A percentile compares a stretch with the other conserved stretches of the same genome.
Conservation (phyloP, 2,113 vertebrate genomes). For the Pachyramphus minor region DNA sequence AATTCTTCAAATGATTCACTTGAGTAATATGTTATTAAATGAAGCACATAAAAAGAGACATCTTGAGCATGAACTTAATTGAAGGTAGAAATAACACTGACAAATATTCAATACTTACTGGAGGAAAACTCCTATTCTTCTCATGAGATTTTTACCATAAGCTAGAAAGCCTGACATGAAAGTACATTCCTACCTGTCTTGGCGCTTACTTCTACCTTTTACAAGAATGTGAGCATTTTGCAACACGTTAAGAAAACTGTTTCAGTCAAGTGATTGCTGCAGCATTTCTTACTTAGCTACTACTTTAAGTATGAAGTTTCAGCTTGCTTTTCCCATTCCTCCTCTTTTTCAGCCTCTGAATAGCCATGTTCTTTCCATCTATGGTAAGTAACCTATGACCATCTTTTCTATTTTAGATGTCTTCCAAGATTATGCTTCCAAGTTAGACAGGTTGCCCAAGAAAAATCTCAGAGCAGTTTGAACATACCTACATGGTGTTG, state of each 20-base stretch:
- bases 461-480: neutral
- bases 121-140: neutral
- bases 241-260: neutral
- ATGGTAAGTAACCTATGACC: neutral
- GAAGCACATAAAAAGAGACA: neutral
- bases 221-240: neutral
- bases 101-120: neutral
- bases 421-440: neutral
- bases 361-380: neutral
- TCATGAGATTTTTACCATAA: neutral
- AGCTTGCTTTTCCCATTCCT: neutral
- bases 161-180: neutral
- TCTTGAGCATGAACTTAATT: conserved; percentile 11
- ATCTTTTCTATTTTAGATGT: neutral
- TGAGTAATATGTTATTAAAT: conserved; percentile 21
- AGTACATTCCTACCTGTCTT: neutral
- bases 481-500: neutral
- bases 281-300: neutral
- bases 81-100: neutral
- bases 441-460: neutral
- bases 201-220: neutral
- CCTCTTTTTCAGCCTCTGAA: neutral
- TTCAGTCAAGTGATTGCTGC: neutral
- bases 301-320: neutral
- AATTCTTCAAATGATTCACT: neutral